Conservation (phyloP, 2,888 invertebrate genomes). For the Lobophora halterata region DNA sequence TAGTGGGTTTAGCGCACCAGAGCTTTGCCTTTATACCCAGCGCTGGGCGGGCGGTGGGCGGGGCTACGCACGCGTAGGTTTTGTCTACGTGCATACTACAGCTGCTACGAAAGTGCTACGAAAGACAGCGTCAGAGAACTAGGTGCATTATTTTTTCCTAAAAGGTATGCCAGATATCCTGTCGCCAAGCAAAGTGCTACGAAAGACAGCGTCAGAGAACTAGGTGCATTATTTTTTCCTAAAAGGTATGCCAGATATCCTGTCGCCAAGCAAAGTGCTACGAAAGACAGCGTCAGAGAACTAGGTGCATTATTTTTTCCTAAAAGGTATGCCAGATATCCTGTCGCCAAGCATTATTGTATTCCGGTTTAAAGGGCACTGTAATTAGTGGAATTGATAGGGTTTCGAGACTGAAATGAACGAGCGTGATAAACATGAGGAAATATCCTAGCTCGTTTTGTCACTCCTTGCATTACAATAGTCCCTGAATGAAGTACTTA, state of each 20-base stretch:
- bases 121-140: neutral
- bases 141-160: neutral
- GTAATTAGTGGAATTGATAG: too few species aligned
- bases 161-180: too few species aligned
- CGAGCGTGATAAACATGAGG: too few species aligned
- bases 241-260: too few species aligned
- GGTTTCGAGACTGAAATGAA: too few species aligned
- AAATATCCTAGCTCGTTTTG: too few species aligned
- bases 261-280: too few species aligned
- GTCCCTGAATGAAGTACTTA: too few species aligned
- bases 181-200: neutral
- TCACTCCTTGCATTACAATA: too few species aligned
- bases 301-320: neutral
- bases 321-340: too few species aligned
- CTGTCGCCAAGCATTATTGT: too few species aligned
- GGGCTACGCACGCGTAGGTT: slow-evolving; percentile 67
- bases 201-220: neutral
- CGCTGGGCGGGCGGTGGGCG: slow-evolving; percentile 65
- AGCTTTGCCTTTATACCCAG: slow-evolving; percentile 61
- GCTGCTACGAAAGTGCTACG: slow-evolving; percentile 5
- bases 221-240: neutral
- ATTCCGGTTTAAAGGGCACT: too few species aligned
- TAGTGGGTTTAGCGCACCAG: slow-evolving; percentile 42
- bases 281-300: neutral
- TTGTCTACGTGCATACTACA: slow-evolving; percentile 13